Conservation (phyloP, 2,797 vertebrate species). For the Rhynchotus rufescens region DNA sequence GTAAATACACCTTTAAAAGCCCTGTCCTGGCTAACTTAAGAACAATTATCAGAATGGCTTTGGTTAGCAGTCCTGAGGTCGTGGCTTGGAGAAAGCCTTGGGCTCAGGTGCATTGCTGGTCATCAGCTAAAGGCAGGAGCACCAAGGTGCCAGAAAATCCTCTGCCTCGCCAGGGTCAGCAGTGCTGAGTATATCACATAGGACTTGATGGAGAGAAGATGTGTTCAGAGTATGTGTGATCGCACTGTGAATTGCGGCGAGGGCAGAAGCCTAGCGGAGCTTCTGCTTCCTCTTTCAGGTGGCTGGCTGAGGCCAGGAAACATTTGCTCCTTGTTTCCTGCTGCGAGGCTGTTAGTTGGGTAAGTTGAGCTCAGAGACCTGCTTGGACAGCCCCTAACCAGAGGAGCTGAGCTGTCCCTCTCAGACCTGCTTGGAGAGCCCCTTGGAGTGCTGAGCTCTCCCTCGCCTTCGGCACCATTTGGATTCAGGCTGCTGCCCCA, state of each 20-base stretch:
- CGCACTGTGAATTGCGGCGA: background rate
- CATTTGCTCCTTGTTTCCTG: background rate
- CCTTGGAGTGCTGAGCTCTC: background rate
- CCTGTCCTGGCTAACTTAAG: background rate
- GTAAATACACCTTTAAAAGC: background rate
- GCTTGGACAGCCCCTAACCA: background rate
- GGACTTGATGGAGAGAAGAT: conserved; percentile 20
- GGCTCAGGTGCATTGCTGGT: background rate
- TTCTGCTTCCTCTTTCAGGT: background rate
- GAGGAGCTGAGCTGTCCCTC: background rate
- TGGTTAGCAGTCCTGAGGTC: background rate
- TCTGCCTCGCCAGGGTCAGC: conserved; percentile 21
- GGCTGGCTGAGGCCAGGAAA: background rate
- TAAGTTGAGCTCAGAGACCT: background rate
- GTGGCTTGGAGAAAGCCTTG: background rate
- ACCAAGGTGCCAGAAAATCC: conserved; percentile 7
- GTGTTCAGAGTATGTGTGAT: background rate
- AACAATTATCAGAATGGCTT: background rate
- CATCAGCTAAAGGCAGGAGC: background rate
- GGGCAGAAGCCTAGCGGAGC: background rate
- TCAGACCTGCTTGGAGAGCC: background rate
- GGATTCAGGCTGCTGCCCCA: background rate
- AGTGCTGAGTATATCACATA: background rate
- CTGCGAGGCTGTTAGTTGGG: background rate
- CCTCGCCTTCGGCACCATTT: background rate